These are phyloP conservation scores for Eupithecia centaureata DNA, from an alignment of 2,888 invertebrate species.

Conservation along the genomic window DNA sequence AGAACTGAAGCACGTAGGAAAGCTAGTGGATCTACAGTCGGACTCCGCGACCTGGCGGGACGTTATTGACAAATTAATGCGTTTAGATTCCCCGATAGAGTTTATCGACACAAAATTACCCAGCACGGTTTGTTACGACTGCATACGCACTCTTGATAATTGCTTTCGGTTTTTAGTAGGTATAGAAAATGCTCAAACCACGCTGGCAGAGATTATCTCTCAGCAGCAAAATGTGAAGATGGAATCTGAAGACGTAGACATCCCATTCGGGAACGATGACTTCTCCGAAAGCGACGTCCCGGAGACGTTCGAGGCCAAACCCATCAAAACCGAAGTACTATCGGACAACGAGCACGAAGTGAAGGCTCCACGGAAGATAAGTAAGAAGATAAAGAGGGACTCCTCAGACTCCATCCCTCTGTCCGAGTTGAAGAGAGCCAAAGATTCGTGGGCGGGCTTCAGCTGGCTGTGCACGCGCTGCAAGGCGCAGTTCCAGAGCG, in stretches of 20 bases:
- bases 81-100: conserved; percentile 55
- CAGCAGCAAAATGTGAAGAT: conserved; percentile 16
- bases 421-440: conserved; percentile 58
- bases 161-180: conserved; percentile 61
- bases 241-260: conserved; percentile 16
- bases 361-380: conserved; percentile 5
- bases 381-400: conserved; percentile 13
- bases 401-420: conserved; percentile 49
- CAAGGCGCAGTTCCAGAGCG: conserved; percentile 57
- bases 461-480: conserved; percentile 68
- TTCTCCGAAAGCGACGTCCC: background rate
- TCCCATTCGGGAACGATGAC: conserved; percentile 4
- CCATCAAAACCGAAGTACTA: conserved; percentile 16
- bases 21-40: conserved; percentile 53
- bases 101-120: conserved; percentile 55
- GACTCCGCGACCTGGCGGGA: conserved; percentile 49
- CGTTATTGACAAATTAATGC: conserved; percentile 38
- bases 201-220: background rate
- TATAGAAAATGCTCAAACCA: conserved; percentile 43
- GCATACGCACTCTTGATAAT: conserved; percentile 56
- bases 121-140: conserved; percentile 62
- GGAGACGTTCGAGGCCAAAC: conserved; percentile 3
- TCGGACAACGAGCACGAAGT: background rate
- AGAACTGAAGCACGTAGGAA: conserved; percentile 53
- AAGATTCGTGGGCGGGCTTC: conserved; percentile 65